Conservation (phyloP, 2,888 invertebrate genomes). For the Phrixothrix hirtus region DNA sequence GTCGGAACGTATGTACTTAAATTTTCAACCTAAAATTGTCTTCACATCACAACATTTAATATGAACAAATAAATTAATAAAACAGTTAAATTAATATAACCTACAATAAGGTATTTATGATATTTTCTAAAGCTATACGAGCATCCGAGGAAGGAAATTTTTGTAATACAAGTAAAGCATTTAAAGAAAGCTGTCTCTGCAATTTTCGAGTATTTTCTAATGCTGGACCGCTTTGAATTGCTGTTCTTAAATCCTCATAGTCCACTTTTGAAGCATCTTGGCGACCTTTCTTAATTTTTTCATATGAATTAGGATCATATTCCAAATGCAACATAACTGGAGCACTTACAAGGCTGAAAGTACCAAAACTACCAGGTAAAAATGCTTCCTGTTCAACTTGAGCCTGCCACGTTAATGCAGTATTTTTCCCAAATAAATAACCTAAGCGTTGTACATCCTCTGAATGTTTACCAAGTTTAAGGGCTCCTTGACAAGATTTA, state of each 20-base stretch:
- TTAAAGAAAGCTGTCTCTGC: constrained; percentile 73
- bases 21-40: too few species aligned
- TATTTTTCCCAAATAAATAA: constrained; percentile 86
- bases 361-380: constrained; percentile 47
- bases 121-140: constrained; percentile 80
- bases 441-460: constrained; percentile 78
- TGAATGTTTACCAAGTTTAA: constrained; percentile 82
- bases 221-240: constrained; percentile 64
- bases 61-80: not conserved
- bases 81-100: not conserved
- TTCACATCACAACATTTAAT: too few species aligned
- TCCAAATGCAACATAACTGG: constrained; percentile 83
- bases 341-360: constrained; percentile 76
- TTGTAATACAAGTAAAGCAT: constrained; percentile 74
- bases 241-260: constrained; percentile 59
- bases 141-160: constrained; percentile 82
- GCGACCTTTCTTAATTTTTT: constrained; percentile 70
- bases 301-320: constrained; percentile 69
- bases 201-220: constrained; percentile 73
- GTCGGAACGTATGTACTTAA: too few species aligned
- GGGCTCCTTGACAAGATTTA: constrained; percentile 84
- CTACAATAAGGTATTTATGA: constrained; percentile 58
- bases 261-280: constrained; percentile 69
- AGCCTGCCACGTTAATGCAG: constrained; percentile 87
- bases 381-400: constrained; percentile 76